Evolutionary conservation across 1,140 invertebrate genomes (phyloP).

Genomic region (Conus betulinus): DNA sequence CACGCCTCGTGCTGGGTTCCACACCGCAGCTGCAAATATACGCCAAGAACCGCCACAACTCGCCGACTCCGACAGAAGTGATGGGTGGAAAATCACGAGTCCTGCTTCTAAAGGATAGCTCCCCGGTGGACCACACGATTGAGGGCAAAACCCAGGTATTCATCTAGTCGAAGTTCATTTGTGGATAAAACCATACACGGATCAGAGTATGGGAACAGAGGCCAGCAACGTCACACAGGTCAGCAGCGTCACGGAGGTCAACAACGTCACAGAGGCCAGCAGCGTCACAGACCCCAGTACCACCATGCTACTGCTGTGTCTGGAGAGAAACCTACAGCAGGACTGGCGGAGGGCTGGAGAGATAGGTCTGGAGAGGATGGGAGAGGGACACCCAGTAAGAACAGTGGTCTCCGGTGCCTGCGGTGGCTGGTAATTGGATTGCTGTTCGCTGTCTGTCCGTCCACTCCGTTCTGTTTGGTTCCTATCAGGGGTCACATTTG

Average conservation of each 20-base stretch:
- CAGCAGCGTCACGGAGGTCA: background rate
- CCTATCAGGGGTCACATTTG: background rate
- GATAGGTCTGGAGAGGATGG: background rate
- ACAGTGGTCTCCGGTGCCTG: background rate
- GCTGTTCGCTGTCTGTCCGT: background rate
- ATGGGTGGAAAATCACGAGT: background rate
- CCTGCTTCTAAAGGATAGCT: background rate
- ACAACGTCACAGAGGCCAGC: too few species aligned
- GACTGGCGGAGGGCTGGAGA: background rate
- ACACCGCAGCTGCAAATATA: constrained; percentile 3
- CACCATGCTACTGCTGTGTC: too few species aligned
- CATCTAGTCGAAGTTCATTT: too few species aligned
- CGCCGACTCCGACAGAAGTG: background rate
- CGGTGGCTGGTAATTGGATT: background rate
- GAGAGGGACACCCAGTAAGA: background rate
- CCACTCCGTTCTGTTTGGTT: background rate
- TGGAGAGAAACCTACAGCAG: background rate
- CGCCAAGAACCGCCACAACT: constrained; percentile 26
- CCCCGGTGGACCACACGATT: background rate
- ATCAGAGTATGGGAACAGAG: too few species aligned
- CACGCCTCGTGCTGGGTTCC: constrained; percentile 13
- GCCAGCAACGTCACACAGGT: too few species aligned
- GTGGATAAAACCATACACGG: too few species aligned
- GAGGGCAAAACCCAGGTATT: too few species aligned
- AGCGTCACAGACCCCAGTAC: too few species aligned